These are phyloP conservation scores for Xestia rhomboidea DNA, from an alignment of 2,888 invertebrate genomes.

Conservation along the genomic window DNA sequence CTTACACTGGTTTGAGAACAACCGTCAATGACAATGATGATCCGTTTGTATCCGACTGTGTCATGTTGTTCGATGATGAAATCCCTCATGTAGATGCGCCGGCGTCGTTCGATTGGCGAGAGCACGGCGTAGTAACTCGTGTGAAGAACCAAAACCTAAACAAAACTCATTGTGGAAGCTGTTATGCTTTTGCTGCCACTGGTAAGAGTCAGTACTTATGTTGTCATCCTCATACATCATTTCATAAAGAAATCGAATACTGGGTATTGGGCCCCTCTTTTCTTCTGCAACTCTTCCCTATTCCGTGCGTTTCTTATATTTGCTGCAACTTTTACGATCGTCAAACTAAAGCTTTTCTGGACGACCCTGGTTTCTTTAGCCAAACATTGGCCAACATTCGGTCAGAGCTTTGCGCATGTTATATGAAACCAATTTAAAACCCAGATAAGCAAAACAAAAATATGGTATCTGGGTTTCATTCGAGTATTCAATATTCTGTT, in stretches of 20 bases:
- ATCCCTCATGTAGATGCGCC: slow-evolving; percentile 1
- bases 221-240: background rate
- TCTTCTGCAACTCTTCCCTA: background rate
- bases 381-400: background rate
- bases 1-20: slow-evolving; percentile 3
- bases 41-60: background rate
- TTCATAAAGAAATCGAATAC: background rate
- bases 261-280: background rate
- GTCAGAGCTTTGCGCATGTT: background rate
- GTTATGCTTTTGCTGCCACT: slow-evolving; percentile 8
- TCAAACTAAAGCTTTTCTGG: background rate
- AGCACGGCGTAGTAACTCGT: slow-evolving; percentile 4
- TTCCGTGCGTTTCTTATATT: background rate
- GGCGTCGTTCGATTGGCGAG: slow-evolving; percentile 8
- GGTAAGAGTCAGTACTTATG: background rate
- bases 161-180: background rate
- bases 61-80: background rate
- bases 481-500: background rate
- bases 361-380: background rate
- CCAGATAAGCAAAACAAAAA: background rate
- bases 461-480: background rate
- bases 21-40: background rate
- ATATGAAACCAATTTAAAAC: background rate
- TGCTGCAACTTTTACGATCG: background rate
- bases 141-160: slow-evolving; percentile 8